A percentile compares a stretch with the other conserved stretches of the same genome.
Evolutionary conservation across 2,113 vertebrate genomes (phyloP).

Genomic region (Dasyornis broadbenti): DNA sequence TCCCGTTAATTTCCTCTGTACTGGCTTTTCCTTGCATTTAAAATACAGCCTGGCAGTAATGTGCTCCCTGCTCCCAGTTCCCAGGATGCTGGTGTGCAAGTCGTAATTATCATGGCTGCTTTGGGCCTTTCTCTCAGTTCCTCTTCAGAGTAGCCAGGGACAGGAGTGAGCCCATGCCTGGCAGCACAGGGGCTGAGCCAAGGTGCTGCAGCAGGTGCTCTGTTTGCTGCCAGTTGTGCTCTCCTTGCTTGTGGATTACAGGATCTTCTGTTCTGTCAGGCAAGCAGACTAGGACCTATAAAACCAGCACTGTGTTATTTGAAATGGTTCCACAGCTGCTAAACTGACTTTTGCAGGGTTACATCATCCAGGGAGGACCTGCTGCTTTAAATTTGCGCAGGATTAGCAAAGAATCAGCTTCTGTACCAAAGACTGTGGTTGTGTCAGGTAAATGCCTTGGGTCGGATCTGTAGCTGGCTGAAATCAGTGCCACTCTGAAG

Average conservation of each 20-base stretch:
- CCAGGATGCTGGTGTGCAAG: neutral
- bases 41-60: neutral
- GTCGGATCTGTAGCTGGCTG: neutral
- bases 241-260: neutral
- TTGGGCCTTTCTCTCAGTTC: neutral
- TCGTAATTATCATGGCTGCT: neutral
- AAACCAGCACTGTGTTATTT: neutral
- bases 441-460: neutral
- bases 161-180: neutral
- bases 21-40: neutral
- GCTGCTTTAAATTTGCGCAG: neutral
- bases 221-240: neutral
- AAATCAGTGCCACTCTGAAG: neutral
- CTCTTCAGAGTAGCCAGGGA: neutral
- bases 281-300: neutral
- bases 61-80: neutral
- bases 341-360: neutral
- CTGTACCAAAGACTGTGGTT: neutral
- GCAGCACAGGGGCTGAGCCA: neutral
- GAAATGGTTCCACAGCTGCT: neutral
- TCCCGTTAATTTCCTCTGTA: neutral
- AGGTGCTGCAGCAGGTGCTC: neutral
- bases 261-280: neutral
- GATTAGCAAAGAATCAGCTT: neutral
- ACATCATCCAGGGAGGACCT: neutral